Base-by-base conservation (phyloP, 2,797 vertebrate species). In the Lacerta viridis region DNA sequence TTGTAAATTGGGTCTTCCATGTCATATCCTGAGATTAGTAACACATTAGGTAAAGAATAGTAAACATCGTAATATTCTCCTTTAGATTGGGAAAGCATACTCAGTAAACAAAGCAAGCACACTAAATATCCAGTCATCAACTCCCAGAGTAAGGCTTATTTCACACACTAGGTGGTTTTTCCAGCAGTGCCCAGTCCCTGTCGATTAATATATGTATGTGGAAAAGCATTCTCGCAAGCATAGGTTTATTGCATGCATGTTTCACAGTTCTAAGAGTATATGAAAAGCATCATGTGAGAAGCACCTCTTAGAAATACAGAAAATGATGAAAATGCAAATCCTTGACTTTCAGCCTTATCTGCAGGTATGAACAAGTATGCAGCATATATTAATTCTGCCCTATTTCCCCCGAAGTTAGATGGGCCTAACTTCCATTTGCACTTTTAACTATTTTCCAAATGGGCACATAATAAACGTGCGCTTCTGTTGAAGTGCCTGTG, bases 371-470 rank as follows among this genome's bases (percentile, higher is more conserved):
- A 71, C 50, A 75, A 2, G 7, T 82, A 74, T 23, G 41, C 36
- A 33, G 36, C 43, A 1, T 61, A 75, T 75, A 18, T 25, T 75
- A 88, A 69, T 41, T 9, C 59, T 0, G 10, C 13, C 18, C 50
- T 61, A 25, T 64, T 39, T 80, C 9, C n/a, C 18, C 18, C 55
- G 13, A n/a, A 33, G n/a, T 72, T 64, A 64, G 61, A 64, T 64
- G 20, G 23, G 61, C 20, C 36, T 39, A 23, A 75, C 33, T 75
- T 39, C 9, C 13, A n/a, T 77, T 71, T 2, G 27, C 41, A 7
- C 25, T 27, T 50, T 55, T 69, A 29, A 18, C 7, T 89, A 11
- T 66, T 84, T 90, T 90, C n/a, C 80, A 87, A 89, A 90, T 55
- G 71, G 27, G 76, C 13, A 0, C 89, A 15, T 77, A 6, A 90